A percentile compares a stretch with the other conserved stretches of the same genome.
These are phyloP conservation scores for Gila robusta DNA, from an alignment of 2,797 vertebrate species.

Conservation along the genomic window DNA sequence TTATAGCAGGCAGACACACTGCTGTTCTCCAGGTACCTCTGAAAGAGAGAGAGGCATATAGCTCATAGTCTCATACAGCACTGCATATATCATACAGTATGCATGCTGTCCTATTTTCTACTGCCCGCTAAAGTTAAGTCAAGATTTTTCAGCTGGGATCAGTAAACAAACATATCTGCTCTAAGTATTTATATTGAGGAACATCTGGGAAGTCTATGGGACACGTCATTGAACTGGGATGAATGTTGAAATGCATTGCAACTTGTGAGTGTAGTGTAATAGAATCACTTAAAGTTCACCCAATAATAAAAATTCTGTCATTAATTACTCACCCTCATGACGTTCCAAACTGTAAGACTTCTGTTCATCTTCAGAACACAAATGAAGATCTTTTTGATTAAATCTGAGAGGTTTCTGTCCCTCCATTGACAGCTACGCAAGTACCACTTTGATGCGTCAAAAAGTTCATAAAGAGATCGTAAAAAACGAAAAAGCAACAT, in stretches of 20 bases:
- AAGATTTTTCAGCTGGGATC: background rate
- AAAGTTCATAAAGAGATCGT: too few relatives aligned
- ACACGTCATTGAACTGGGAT: conserved; percentile 22
- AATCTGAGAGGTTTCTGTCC: too few relatives aligned
- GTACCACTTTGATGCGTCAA: too few relatives aligned
- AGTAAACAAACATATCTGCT: conserved; percentile 7
- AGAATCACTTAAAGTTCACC: background rate
- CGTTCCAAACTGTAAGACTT: too few relatives aligned
- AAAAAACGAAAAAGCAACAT: too few relatives aligned
- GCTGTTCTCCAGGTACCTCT: conserved; percentile 93
- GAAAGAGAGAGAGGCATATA: background rate
- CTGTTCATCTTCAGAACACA: too few relatives aligned
- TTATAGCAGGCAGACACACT: conserved; percentile 92
- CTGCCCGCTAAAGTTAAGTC: background rate
- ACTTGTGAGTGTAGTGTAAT: background rate
- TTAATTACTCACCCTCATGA: too few relatives aligned
- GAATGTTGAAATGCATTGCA: background rate
- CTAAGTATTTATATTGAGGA: conserved; percentile 19
- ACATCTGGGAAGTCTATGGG: background rate
- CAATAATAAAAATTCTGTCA: too few relatives aligned
- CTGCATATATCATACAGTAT: background rate
- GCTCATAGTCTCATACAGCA: background rate
- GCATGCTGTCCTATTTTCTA: background rate
- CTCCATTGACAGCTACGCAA: too few relatives aligned
- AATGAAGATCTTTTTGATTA: too few relatives aligned